These are phyloP conservation scores for Perithous albicinctus DNA, from an alignment of 2,888 invertebrate species.

Conservation along the genomic window DNA sequence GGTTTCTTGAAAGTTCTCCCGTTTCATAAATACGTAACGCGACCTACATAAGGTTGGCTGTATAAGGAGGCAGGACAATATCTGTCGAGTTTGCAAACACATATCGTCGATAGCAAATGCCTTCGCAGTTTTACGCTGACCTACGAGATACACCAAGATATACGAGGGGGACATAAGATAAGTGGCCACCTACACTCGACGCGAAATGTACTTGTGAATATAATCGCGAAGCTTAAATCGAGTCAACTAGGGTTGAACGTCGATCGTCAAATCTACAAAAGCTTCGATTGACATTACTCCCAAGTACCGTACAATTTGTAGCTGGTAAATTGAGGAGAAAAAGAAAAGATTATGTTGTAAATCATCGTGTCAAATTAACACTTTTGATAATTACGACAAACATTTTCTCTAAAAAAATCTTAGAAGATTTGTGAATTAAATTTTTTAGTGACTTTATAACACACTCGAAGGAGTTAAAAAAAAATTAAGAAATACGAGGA, in stretches of 20 bases:
- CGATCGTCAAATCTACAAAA: neutral
- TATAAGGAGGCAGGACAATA: neutral
- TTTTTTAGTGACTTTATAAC: no score
- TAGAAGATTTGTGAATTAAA: no score
- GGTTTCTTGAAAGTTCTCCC: neutral
- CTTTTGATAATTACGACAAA: no score
- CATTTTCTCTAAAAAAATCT: no score
- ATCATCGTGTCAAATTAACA: no score
- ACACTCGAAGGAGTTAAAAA: no score
- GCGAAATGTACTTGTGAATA: neutral
- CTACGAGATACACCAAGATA: no score
- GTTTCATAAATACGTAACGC: slow-evolving; percentile 31
- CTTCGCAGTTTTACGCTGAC: neutral
- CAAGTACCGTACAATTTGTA: neutral
- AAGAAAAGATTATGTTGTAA: no score
- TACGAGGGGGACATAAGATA: slow-evolving; percentile 49
- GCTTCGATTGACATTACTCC: neutral
- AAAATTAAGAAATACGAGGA: no score
- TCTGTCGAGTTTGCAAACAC: neutral
- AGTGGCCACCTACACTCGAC: neutral
- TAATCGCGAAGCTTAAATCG: neutral
- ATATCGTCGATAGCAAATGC: neutral
- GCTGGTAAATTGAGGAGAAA: no score
- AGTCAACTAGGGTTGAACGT: neutral
- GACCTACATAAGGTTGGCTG: neutral